Base-by-base conservation (phyloP, 2,113 vertebrate genomes). In the Otocyon megalotis region DNA sequence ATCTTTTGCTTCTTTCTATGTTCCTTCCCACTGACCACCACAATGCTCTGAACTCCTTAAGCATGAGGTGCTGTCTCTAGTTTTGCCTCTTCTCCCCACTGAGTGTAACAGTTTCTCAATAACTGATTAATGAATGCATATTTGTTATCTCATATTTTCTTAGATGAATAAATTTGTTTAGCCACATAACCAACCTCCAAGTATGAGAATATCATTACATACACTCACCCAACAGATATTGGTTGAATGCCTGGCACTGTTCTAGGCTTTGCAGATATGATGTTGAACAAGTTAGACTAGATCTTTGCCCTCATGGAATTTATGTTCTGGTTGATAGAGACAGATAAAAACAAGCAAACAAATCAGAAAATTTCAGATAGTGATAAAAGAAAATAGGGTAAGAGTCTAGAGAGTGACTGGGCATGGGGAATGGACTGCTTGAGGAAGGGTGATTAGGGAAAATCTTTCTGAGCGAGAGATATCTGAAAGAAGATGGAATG, bases 261-360 rank as follows among this genome's bases (percentile, higher is more conserved):
- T 84, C 24, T 22, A 56, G 88, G n/a, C 48, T 94, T 88, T 84
- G 58, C 69, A 93, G 91, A 37, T 30, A 77, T 1, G 54, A 63
- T 35, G 71, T 30, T 54, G 30, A 93, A 82, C 65, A 28, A 91
- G 93, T 93, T 63, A 92, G 77, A 94, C 88, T 53, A 86, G 91
- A 74, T 93, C 43, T 92, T 5, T 85, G 88, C 17, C 16, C n/a
- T 94, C 60, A 35, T 14, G 67, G 53, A 71, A 96, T 88, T 82
- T 83, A 76, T 35, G 88, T 43, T 54, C 9, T 62, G 62, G 17
- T 60, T 83, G 65, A 76, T 2, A 58, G 32, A 79, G 72, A 82
- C 56, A 96, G 84, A 87, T 20, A 82, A 82, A 85, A 85, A 80
- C 54, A 95, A 81, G 30, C 43, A 63, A 80, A 91, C 43, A 69